These are phyloP conservation scores for Lathronympha strigana DNA, from an alignment of 2,888 invertebrate genomes.

Conservation along the genomic window DNA sequence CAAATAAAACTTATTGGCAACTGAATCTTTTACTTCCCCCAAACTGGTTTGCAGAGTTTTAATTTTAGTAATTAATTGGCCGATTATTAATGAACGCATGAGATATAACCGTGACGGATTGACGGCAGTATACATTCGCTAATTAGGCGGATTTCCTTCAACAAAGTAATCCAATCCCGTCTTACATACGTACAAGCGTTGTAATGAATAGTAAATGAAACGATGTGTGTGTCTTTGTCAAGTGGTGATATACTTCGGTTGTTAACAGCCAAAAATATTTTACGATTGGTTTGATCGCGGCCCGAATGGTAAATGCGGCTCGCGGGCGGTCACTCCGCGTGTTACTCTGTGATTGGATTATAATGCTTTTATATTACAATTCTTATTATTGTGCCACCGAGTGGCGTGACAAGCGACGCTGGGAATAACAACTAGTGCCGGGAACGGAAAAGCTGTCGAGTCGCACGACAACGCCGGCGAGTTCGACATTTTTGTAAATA, in stretches of 20 bases:
- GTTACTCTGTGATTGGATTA: slow-evolving; percentile 81
- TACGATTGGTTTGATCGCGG: slow-evolving; percentile 69
- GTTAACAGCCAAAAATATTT: slow-evolving; percentile 71
- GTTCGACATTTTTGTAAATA: slow-evolving; percentile 20
- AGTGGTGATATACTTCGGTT: slow-evolving; percentile 69
- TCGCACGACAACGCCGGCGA: slow-evolving; percentile 43
- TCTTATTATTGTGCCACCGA: slow-evolving; percentile 80
- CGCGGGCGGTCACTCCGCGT: slow-evolving; percentile 78
- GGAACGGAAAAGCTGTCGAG: slow-evolving; percentile 56
- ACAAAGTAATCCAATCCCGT: slow-evolving; percentile 26
- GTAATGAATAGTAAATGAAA: slow-evolving; percentile 44
- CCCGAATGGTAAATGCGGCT: slow-evolving; percentile 73
- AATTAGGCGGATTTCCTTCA: slow-evolving; percentile 62
- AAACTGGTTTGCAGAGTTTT: slow-evolving; percentile 13
- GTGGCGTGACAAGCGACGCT: slow-evolving; percentile 69
- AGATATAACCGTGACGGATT: slow-evolving; percentile 51
- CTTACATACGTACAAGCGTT: slow-evolving; percentile 25
- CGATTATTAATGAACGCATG: slow-evolving; percentile 34
- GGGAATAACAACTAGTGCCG: slow-evolving; percentile 74
- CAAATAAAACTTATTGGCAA: slow-evolving; percentile 17
- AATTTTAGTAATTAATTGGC: slow-evolving; percentile 23
- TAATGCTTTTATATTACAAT: slow-evolving; percentile 82
- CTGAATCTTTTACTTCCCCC: slow-evolving; percentile 5
- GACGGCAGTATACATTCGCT: slow-evolving; percentile 54
- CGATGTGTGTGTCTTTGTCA: slow-evolving; percentile 60